A percentile compares a stretch with the other conserved stretches of the same genome.
Conservation (phyloP, 1,140 invertebrate genomes). For the Aphaenogaster floridana region DNA sequence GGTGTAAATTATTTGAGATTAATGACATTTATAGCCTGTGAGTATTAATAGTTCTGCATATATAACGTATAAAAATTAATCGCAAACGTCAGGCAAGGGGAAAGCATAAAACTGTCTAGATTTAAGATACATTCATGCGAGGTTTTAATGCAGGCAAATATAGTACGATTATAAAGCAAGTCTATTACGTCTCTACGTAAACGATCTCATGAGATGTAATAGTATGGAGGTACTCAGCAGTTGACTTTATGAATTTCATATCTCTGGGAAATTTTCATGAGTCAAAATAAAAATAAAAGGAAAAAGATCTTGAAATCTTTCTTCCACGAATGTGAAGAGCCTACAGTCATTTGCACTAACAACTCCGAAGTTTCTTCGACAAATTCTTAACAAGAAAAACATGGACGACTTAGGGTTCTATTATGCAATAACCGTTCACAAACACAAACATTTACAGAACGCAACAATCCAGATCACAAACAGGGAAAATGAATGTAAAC, state of each 20-base stretch:
- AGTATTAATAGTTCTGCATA: neutral
- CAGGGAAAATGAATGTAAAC: neutral
- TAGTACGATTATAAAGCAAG: neutral
- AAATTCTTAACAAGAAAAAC: neutral
- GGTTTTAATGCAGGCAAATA: neutral
- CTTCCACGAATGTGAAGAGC: neutral
- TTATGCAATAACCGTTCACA: neutral
- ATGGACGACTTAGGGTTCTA: neutral
- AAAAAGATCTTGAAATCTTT: neutral
- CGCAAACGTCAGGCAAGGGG: neutral
- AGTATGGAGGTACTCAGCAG: neutral
- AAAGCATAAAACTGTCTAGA: neutral
- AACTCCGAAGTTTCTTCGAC: neutral
- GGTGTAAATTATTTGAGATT: neutral
- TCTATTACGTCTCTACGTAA: neutral
- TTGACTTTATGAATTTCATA: neutral
- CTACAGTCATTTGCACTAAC: neutral
- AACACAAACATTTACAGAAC: neutral
- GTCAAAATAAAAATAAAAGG: neutral
- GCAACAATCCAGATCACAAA: neutral
- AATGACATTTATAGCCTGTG: neutral
- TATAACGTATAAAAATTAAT: neutral
- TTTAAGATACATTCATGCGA: constrained; percentile 25
- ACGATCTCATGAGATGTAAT: neutral
- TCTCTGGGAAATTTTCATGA: neutral